Evolutionary conservation across 2,797 vertebrate species (phyloP), one percentile per base, ranked within the genome.

Genomic region (Crax fasciolata): DNA sequence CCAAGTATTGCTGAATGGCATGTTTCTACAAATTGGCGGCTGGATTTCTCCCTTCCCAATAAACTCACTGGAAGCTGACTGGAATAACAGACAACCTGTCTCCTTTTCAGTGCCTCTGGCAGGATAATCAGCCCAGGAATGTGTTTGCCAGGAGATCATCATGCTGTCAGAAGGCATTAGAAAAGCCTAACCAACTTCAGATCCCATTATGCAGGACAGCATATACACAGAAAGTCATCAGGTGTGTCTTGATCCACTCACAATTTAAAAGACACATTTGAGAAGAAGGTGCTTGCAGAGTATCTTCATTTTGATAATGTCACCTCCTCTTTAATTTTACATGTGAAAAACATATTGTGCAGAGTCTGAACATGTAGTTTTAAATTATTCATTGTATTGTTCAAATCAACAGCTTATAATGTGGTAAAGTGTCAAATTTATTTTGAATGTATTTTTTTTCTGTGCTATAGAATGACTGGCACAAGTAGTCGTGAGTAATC

Each of bases 1-100:
- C 68, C 0, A 0, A 2, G 11, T 1, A 1, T 51, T 65, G 48
- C 38, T 0, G 4, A 67, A 39, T 3, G 0, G 1, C 7, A 0
- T 48, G 28, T 38, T 74, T 57, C 72, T 19, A 6, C 28, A 70
- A 65, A 44, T 13, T 66, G 10, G 32, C 0, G 0, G 46, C 48
- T 1, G 0, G 35, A 65, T n/a, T 23, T 55, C 78, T 72, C 49
- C 2, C 43, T 91, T 74, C 61, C 30, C 57, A 38, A 38, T 32
- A 85, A 65, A 71, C 44, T 32, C 30, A 25, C 66, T 57, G 13
- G 32, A 39, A 81, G 54, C 28, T 74, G 68, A 74, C 0, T 0
- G 61, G 38, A 87, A 46, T 21, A 57, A 54, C 57, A 89, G 73
- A 89, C 89, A 85, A 51, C n/a, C 23, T 87, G 61, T 32, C 62